A percentile compares a stretch with the other conserved stretches of the same genome.
Evolutionary conservation across 2,113 vertebrate species (phyloP).

Genomic region (Tupaia tana): DNA sequence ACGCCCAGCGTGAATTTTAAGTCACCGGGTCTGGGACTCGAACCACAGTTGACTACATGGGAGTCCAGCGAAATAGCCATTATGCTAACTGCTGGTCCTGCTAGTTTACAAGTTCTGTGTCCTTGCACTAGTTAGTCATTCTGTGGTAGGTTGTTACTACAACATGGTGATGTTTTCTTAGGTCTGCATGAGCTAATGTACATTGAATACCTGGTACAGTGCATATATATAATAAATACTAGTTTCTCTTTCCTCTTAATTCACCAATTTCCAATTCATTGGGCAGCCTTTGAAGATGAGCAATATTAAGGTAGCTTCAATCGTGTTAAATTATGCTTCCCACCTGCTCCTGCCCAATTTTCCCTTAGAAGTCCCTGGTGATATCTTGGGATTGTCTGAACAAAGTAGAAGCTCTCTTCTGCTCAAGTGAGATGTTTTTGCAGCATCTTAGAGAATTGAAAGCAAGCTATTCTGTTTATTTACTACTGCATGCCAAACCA

Average conservation of each 20-base stretch:
- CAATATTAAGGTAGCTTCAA: not conserved
- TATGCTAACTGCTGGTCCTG: no score
- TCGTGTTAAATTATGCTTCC: not conserved
- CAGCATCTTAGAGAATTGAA: slow-evolving; percentile 15
- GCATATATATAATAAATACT: not conserved
- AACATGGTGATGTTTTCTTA: not conserved
- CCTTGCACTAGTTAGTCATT: not conserved
- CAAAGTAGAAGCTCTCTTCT: not conserved
- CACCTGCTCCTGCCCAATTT: not conserved
- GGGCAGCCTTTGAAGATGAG: not conserved
- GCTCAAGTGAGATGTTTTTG: not conserved
- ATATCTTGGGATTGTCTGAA: not conserved
- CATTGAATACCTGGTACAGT: not conserved
- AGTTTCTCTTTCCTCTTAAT: not conserved
- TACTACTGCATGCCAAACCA: not conserved
- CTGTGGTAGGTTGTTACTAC: not conserved
- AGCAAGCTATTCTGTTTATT: not conserved
- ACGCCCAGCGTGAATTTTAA: no score
- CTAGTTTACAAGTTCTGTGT: not conserved
- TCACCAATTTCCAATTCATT: not conserved
- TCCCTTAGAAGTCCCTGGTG: not conserved
- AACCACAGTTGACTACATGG: no score
- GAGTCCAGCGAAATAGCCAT: no score
- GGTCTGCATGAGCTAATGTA: not conserved
- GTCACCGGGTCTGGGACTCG: no score